A percentile compares a stretch with the other conserved stretches of the same genome.
These are phyloP conservation scores for Pasiphila rectangulata DNA, from an alignment of 2,888 invertebrate species.

Conservation along the genomic window DNA sequence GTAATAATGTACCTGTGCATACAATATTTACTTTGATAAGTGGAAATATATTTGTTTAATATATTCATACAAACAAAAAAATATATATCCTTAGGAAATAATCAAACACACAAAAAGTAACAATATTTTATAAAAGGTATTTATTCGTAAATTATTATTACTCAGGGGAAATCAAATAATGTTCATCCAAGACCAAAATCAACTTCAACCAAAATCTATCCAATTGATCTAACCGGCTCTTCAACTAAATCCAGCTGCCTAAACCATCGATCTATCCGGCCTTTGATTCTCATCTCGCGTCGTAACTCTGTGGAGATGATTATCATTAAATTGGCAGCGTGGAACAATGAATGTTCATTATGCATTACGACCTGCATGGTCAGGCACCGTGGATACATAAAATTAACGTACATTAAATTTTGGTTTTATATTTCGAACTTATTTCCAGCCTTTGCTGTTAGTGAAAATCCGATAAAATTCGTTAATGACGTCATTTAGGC, in stretches of 20 bases:
- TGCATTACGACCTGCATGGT: conserved; percentile 49
- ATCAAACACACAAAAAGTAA: too few relatives aligned
- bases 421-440: background rate
- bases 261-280: conserved; percentile 5
- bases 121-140: too few relatives aligned
- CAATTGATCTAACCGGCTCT: conserved; percentile 6
- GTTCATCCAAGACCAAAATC: background rate
- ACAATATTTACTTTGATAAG: too few relatives aligned
- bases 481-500: background rate
- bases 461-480: background rate
- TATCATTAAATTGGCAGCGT: conserved; percentile 33
- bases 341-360: conserved; percentile 33
- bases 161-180: too few relatives aligned
- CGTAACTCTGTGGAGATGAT: conserved; percentile 25
- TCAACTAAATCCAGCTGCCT: background rate
- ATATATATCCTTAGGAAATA: too few relatives aligned
- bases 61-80: too few relatives aligned
- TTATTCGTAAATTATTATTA: too few relatives aligned
- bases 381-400: conserved; percentile 44
- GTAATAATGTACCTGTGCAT: too few relatives aligned
- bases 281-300: conserved; percentile 8
- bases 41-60: too few relatives aligned
- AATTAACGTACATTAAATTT: conserved; percentile 34
- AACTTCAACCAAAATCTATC: background rate
- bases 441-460: background rate